Evolutionary conservation across 2,797 vertebrate species (phyloP).

Genomic region (Ciconia nigra): DNA sequence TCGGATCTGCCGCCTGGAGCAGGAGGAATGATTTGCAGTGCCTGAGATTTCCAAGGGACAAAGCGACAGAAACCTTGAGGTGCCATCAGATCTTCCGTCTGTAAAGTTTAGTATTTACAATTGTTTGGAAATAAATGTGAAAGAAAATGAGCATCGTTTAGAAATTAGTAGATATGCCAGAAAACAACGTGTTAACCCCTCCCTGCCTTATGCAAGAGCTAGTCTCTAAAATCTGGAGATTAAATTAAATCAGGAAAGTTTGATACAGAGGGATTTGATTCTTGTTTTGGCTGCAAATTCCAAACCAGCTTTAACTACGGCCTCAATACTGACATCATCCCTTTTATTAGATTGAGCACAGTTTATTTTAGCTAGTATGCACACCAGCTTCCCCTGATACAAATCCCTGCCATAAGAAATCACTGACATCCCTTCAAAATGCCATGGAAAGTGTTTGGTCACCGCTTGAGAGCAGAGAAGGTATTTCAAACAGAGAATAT

Average conservation of each 20-base stretch:
- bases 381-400: slow-evolving; percentile 39
- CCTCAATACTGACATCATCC: neutral
- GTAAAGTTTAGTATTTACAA: neutral
- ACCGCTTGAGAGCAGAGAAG: neutral
- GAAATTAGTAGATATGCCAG: neutral
- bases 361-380: slow-evolving; percentile 55
- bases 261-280: neutral
- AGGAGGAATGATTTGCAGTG: neutral
- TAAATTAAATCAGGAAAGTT: neutral
- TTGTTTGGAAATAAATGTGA: neutral
- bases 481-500: neutral
- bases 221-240: neutral
- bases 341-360: slow-evolving; percentile 6
- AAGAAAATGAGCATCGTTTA: neutral
- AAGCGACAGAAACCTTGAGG: neutral
- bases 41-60: neutral
- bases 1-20: accelerated
- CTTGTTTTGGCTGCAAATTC: neutral
- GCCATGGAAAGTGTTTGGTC: slow-evolving; percentile 1
- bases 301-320: neutral
- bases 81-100: neutral
- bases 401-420: slow-evolving; percentile 54
- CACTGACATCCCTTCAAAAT: slow-evolving; percentile 45
- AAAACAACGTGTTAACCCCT: neutral
- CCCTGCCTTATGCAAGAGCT: neutral